phyloP scores from a whole-genome alignment of 1,140 invertebrate species.

The Charaxes varanes region DNA sequence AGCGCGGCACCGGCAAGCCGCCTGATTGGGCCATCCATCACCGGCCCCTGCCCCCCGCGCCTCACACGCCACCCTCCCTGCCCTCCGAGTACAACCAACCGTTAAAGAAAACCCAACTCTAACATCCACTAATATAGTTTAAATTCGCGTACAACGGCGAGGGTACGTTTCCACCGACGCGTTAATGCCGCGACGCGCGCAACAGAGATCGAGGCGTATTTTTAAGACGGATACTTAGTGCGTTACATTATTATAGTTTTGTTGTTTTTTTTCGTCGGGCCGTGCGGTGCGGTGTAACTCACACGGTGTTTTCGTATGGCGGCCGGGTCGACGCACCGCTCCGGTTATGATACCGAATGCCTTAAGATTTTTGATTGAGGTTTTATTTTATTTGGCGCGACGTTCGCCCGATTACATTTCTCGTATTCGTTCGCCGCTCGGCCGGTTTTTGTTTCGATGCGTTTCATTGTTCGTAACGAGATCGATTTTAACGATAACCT shows the following conservation, averaged over 20 bases:
- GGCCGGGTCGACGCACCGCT: slow-evolving; percentile 60
- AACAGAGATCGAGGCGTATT: slow-evolving; percentile 60
- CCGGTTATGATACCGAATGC: slow-evolving; percentile 64
- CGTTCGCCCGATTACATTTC: slow-evolving; percentile 60
- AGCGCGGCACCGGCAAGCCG: slow-evolving; percentile 59
- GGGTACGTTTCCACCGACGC: slow-evolving; percentile 37
- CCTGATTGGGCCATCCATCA: slow-evolving; percentile 73
- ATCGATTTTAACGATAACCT: slow-evolving; percentile 64
- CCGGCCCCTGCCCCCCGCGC: slow-evolving; percentile 37
- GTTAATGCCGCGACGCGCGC: slow-evolving; percentile 55
- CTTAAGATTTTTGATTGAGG: slow-evolving; percentile 67
- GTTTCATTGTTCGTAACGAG: slow-evolving; percentile 66
- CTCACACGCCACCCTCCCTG: slow-evolving; percentile 31
- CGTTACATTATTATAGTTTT: slow-evolving; percentile 66
- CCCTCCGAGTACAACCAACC: slow-evolving; percentile 14
- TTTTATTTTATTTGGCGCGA: slow-evolving; percentile 62
- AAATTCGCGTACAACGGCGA: slow-evolving; percentile 7
- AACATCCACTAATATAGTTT: neutral
- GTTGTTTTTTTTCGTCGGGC: slow-evolving; percentile 44
- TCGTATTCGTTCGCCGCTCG: slow-evolving; percentile 60
- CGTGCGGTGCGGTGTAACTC: slow-evolving; percentile 40
- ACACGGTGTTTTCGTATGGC: slow-evolving; percentile 45
- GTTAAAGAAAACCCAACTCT: slow-evolving; percentile 18
- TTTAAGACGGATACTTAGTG: slow-evolving; percentile 68
- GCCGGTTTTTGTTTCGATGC: slow-evolving; percentile 62